Evolutionary conservation across 1,140 invertebrate genomes (phyloP), one percentile per base, ranked within the genome.

Genomic region (Ectropis grisescens): DNA sequence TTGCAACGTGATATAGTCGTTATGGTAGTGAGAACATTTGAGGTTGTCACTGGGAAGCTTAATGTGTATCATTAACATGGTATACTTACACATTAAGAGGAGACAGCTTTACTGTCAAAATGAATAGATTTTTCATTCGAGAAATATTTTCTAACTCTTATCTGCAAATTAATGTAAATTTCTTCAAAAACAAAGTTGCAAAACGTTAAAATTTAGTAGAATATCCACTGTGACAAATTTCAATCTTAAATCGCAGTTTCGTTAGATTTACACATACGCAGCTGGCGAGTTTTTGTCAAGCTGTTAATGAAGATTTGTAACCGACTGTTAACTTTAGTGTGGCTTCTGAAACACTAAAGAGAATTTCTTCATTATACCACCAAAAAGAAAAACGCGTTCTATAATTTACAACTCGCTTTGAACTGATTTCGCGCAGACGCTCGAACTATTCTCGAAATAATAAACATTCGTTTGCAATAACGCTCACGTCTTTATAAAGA

Each of bases 301-400:
- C 37, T 53, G 57, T 56, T 61, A 61, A 65, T 66, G 55, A 66
- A 66, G 58, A 66, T 66, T 61, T 66, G 55, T 66, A 54, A 49
- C 57, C 52, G 52, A 55, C 57, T 37, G 55, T 47, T 55, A 32
- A 28, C 32, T 49, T 50, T 54, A 49, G 49, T 52, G 55, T 54
- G 59, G 53, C 51, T 54, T 48, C 29, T 16, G 22, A 41, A 29
- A 44, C 37, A 37, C 51, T 54, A 55, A 54, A 48, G 37, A 45
- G 38, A 48, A 34, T 57, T 49, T 35, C 46, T 50, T 58, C 38
- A 55, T 53, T 52, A 46, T 47, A 28, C 29, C 16, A 11, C 15
- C 34, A 41, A 50, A 54, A 58, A 57, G 49, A 43, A 54, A 49
- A 50, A 54, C 31, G 25, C 19, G 26, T 41, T 37, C 33, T 47